phyloP scores from a whole-genome alignment of 2,113 vertebrate genomes.

The Tretioscincus oriximinensis region DNA sequence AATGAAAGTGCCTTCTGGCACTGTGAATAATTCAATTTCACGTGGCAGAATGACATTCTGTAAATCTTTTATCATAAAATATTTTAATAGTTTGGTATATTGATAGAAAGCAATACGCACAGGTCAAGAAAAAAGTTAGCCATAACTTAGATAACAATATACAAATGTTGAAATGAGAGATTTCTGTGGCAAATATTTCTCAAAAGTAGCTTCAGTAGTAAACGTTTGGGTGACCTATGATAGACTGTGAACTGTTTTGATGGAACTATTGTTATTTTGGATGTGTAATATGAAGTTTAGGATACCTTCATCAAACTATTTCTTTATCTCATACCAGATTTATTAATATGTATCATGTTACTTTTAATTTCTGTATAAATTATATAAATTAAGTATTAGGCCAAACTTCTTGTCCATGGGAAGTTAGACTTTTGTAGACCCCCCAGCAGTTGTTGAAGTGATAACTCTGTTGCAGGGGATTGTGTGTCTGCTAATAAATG shows the following conservation, averaged over 20 bases:
- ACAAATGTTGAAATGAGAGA: background rate
- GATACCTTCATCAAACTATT: background rate
- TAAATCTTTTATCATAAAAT: background rate
- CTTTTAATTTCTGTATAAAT: background rate
- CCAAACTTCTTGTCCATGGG: slow-evolving; percentile 6
- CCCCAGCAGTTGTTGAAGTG: slow-evolving; percentile 34
- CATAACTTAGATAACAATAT: background rate
- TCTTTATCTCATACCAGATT: background rate
- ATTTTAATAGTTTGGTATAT: background rate
- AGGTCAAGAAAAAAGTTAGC: slow-evolving; percentile 4
- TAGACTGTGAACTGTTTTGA: background rate
- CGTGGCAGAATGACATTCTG: background rate
- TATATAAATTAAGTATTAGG: background rate
- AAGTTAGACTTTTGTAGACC: background rate
- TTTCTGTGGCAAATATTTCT: background rate
- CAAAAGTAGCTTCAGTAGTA: background rate
- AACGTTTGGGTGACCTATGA: background rate
- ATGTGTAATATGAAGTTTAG: background rate
- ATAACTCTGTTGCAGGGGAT: slow-evolving; percentile 36
- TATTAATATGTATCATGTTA: no score
- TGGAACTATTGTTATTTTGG: background rate
- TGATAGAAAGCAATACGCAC: background rate
- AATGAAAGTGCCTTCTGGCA: background rate
- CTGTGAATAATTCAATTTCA: background rate
- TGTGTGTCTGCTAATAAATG: slow-evolving; percentile 39